Evolutionary conservation across 2,888 invertebrate genomes (phyloP).

Genomic region (Tachina fera): DNA sequence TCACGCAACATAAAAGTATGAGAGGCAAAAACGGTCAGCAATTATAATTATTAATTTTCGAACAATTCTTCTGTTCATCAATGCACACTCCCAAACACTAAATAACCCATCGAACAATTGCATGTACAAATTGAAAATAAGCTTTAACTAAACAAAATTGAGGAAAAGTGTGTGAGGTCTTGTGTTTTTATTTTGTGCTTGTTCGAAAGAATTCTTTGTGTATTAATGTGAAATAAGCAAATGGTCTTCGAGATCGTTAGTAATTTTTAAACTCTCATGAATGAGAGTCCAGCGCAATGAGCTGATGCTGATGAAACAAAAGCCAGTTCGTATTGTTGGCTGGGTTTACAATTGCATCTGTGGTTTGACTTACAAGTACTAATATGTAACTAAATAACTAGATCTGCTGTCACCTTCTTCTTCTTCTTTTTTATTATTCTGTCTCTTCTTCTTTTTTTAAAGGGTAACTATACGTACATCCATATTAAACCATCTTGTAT

Average conservation of each 20-base stretch:
- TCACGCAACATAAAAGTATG: constrained; percentile 25
- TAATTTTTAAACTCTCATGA: too few relatives aligned
- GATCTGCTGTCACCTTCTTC: neutral
- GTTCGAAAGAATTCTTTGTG: too few relatives aligned
- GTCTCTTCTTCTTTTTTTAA: neutral
- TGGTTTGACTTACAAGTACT: neutral
- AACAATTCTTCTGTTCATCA: constrained; percentile 16
- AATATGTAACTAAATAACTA: neutral
- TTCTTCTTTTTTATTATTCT: too few relatives aligned
- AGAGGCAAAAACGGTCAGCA: constrained; percentile 59
- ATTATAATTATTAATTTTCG: constrained; percentile 68
- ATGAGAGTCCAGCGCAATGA: too few relatives aligned
- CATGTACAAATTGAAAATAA: neutral
- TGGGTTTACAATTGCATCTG: neutral
- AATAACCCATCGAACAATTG: constrained; percentile 43
- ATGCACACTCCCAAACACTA: neutral
- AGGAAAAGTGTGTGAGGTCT: too few relatives aligned
- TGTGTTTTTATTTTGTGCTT: too few relatives aligned
- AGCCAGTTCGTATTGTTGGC: neutral
- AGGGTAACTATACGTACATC: neutral
- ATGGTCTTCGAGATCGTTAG: too few relatives aligned
- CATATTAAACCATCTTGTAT: neutral
- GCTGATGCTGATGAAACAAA: too few relatives aligned
- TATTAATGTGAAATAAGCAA: too few relatives aligned
- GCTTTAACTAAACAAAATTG: too few relatives aligned